phyloP scores from a whole-genome alignment of 2,888 invertebrate species.

The Synergus japonicus region DNA sequence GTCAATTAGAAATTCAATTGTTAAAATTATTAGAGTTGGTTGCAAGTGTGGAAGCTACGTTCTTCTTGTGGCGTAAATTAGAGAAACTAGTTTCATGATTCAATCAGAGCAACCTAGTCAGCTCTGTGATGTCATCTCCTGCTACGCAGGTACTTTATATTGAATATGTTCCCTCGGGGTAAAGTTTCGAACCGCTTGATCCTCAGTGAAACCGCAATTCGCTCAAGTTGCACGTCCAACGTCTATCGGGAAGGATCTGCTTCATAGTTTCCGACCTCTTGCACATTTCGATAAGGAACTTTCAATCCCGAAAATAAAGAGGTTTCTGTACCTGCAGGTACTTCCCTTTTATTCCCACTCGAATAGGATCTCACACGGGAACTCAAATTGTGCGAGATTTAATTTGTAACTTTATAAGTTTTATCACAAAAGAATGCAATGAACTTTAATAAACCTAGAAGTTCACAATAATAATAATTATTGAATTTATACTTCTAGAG shows the following conservation, averaged over 20 bases:
- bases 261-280: constrained; percentile 32
- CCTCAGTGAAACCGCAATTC: constrained; percentile 35
- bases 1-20: too few species aligned
- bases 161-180: constrained; percentile 30
- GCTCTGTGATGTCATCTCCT: constrained; percentile 25
- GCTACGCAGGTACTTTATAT: constrained; percentile 33
- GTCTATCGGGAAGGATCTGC: constrained; percentile 31
- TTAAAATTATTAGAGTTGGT: not conserved
- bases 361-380: constrained; percentile 5
- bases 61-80: not conserved
- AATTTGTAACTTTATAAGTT: not conserved
- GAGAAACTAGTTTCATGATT: not conserved
- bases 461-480: not conserved
- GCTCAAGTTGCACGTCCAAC: constrained; percentile 27
- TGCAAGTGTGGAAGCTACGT: not conserved
- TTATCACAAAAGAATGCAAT: not conserved
- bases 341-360: not conserved
- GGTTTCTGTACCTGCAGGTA: constrained; percentile 5
- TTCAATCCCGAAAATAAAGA: constrained; percentile 29
- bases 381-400: constrained; percentile 1
- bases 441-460: not conserved
- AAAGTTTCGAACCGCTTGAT: constrained; percentile 29
- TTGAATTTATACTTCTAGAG: too few species aligned
- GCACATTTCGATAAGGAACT: constrained; percentile 38
- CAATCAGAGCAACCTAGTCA: constrained; percentile 17